Percentiles rank a stretch among this genome's conserved stretches.
These are phyloP conservation scores for Pammene fasciana DNA, from an alignment of 2,888 invertebrate genomes.

Conservation along the genomic window DNA sequence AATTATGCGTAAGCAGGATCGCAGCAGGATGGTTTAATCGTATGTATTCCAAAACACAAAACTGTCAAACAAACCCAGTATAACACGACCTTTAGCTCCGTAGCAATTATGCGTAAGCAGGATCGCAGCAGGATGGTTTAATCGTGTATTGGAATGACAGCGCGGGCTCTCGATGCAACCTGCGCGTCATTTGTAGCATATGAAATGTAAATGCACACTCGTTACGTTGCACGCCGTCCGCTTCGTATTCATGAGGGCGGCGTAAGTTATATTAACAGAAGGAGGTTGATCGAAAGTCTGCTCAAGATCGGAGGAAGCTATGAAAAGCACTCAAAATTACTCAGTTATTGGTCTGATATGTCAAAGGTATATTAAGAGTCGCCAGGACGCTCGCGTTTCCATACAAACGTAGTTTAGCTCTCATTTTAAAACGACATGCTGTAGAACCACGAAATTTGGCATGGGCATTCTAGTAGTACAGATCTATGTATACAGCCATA, in stretches of 20 bases:
- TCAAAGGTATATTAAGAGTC: no score
- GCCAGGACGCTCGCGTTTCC: no score
- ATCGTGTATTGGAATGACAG: neutral
- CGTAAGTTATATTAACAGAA: conserved; percentile 49
- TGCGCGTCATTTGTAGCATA: conserved; percentile 82
- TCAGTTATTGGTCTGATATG: no score
- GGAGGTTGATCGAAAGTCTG: conserved; percentile 42
- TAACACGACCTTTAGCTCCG: neutral
- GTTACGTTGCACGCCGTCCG: conserved; percentile 77
- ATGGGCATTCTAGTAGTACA: no score
- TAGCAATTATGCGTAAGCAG: neutral
- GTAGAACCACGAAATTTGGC: no score
- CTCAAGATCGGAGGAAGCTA: no score
- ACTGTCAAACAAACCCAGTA: neutral
- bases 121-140: neutral
- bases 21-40: neutral
- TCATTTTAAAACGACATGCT: no score
- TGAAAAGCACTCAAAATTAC: no score
- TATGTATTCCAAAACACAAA: neutral
- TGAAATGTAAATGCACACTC: conserved; percentile 83
- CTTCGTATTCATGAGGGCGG: conserved; percentile 79
- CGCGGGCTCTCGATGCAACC: conserved; percentile 58
- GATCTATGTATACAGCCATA: no score
- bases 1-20: neutral
- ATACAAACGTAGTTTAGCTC: no score